Evolutionary conservation across 2,797 vertebrate species (phyloP), one percentile per base, ranked within the genome.

Genomic region (Sebastes umbrosus): DNA sequence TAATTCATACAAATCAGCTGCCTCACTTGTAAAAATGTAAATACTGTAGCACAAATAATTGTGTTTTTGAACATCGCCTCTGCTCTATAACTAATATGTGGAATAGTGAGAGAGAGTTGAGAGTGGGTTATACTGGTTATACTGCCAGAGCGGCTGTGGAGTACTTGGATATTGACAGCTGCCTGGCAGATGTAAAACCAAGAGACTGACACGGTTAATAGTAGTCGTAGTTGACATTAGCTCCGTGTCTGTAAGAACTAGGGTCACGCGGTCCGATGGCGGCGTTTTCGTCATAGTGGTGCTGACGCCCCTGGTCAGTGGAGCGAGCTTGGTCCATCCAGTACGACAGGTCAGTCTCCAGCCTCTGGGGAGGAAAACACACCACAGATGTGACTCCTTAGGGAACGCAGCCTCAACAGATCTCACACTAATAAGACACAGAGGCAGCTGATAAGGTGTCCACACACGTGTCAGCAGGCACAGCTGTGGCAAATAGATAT

Each of bases 181-280:
- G 16, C 25, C 14, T 27, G 73, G 11, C 27, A 55, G 34, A 31
- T 64, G 24, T 67, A 31, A 39, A 66, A 64, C 31, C 4, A 20
- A 50, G 4, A 13, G 59, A 20, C 32, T 4, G 4, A 22, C 25
- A 8, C 65, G 70, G 39, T 92, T 93, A 99, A 86, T 99, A 98
- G 88, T 99, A 97, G 2, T 99, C 97, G 0, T 99, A 99, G 91
- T 99, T 99, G 90, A 99, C 97, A 0, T 96, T 91, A 16, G 98
- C 97, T 18, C 98, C 97, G 0, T 98, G 96, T 84, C 97, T 94
- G 90, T 97, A 96, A 31, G 92, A 87, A 6, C 93, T 12, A 0
- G 94, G 88, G 76, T 96, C 92, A 5, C 88, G 94, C 0, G 97
- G 97, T 6, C 95, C 97, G 0, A 97, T 93, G 0, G 98, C 95